Conservation (phyloP, 2,797 vertebrate species). For the Phataginus tetradactyla region DNA sequence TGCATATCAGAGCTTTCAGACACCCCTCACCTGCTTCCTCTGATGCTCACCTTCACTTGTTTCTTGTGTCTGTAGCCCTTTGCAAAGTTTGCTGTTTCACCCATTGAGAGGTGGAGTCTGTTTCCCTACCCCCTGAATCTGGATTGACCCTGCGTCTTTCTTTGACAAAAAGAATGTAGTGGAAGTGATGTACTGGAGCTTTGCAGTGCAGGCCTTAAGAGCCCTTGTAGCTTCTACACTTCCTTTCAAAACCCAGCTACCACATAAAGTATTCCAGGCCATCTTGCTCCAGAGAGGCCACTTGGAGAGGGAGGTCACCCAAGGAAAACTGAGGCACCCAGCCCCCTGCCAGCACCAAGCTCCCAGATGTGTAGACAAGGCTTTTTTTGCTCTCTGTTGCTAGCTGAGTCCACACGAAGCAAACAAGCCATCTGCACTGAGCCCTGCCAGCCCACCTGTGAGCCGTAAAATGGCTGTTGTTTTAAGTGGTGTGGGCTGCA, state of each 20-base stretch:
- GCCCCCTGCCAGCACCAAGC: background rate
- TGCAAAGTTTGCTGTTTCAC: background rate
- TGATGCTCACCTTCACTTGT: background rate
- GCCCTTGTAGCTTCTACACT: background rate
- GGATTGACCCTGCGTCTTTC: background rate
- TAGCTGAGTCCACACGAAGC: background rate
- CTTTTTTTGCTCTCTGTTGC: background rate
- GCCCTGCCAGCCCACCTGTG: no score
- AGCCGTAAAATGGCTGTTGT: background rate
- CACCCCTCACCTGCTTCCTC: background rate
- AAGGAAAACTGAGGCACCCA: background rate
- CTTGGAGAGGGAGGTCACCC: background rate
- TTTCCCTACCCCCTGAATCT: background rate
- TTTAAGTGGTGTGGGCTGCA: background rate
- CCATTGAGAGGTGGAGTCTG: background rate
- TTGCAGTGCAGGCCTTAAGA: background rate
- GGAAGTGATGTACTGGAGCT: background rate
- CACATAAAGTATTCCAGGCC: background rate
- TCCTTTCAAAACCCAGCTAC: background rate
- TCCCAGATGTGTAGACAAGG: background rate
- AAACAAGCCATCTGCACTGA: background rate
- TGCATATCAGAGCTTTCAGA: background rate
- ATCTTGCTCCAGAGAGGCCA: background rate
- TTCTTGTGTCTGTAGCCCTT: background rate
- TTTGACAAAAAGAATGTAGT: background rate